These are phyloP conservation scores for Leptinotarsa defecta DNA, from an alignment of 1,140 invertebrate genomes.

Conservation along the genomic window DNA sequence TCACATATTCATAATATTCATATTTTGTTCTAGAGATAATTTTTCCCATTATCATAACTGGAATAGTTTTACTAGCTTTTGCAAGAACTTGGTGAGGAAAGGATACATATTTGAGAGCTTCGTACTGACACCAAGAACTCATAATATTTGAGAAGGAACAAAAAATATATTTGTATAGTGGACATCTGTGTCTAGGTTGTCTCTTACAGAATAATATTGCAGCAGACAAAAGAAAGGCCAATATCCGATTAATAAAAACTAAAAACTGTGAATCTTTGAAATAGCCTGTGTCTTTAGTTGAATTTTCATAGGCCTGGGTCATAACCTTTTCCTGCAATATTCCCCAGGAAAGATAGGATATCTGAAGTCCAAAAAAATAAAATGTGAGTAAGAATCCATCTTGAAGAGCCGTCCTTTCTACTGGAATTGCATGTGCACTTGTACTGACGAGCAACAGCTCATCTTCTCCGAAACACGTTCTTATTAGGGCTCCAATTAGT, in stretches of 20 bases:
- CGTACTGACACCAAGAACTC: constrained; percentile 99
- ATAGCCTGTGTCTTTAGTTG: constrained; percentile 64
- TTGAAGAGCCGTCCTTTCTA: constrained; percentile 58
- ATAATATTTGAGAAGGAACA: constrained; percentile 97
- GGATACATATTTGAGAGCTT: constrained; percentile 96
- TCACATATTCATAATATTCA: constrained; percentile 90
- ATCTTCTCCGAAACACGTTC: constrained; percentile 67
- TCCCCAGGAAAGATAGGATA: constrained; percentile 92
- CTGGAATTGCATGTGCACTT: constrained; percentile 41
- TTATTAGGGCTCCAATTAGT: constrained; percentile 62
- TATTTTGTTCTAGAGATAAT: constrained; percentile 88
- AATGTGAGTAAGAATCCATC: constrained; percentile 68
- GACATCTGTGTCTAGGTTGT: constrained; percentile 77
- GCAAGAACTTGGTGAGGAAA: constrained; percentile 97
- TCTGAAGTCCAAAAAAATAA: constrained; percentile 88
- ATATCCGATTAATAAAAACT: constrained; percentile 90
- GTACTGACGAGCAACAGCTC: constrained; percentile 52
- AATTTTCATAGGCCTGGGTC: constrained; percentile 76
- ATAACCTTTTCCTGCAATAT: constrained; percentile 92
- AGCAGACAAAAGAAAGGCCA: constrained; percentile 79
- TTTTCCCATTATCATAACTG: constrained; percentile 99
- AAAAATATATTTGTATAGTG: constrained; percentile 95
- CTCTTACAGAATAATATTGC: constrained; percentile 61
- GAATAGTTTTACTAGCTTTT: constrained; percentile 93
- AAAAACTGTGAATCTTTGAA: constrained; percentile 95